These are phyloP conservation scores for Epinephelus lanceolatus DNA, from an alignment of 2,113 vertebrate species.

Conservation along the genomic window DNA sequence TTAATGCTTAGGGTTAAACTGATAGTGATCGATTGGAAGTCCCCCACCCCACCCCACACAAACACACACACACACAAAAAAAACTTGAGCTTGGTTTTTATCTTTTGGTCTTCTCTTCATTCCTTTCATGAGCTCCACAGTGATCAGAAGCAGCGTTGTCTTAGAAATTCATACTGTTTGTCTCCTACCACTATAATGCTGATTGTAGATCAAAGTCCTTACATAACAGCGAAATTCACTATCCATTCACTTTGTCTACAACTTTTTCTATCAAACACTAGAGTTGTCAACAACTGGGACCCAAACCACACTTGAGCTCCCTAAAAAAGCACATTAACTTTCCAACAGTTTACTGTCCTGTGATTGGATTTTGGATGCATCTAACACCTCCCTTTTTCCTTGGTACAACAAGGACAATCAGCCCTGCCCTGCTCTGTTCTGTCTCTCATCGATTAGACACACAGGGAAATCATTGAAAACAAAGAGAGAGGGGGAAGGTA, in stretches of 20 bases:
- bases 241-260: background rate
- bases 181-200: background rate
- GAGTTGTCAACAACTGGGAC: background rate
- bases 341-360: constrained; percentile 27
- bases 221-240: background rate
- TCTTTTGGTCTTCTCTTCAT: background rate
- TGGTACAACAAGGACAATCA: constrained; percentile 65
- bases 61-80: no score
- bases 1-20: constrained; percentile 7
- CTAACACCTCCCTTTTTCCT: constrained; percentile 30
- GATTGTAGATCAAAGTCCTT: background rate
- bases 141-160: background rate
- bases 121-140: background rate
- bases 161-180: background rate
- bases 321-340: constrained; percentile 9
- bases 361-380: constrained; percentile 45
- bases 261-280: constrained; percentile 6
- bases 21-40: background rate
- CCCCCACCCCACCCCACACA: no score
- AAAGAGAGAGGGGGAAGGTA: constrained; percentile 43
- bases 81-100: background rate
- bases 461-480: constrained; percentile 69
- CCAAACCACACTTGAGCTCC: constrained; percentile 8
- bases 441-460: constrained; percentile 70
- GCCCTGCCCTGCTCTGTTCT: constrained; percentile 42